phyloP scores from a whole-genome alignment of 2,113 vertebrate species.

The Rhabdomys dilectus region DNA sequence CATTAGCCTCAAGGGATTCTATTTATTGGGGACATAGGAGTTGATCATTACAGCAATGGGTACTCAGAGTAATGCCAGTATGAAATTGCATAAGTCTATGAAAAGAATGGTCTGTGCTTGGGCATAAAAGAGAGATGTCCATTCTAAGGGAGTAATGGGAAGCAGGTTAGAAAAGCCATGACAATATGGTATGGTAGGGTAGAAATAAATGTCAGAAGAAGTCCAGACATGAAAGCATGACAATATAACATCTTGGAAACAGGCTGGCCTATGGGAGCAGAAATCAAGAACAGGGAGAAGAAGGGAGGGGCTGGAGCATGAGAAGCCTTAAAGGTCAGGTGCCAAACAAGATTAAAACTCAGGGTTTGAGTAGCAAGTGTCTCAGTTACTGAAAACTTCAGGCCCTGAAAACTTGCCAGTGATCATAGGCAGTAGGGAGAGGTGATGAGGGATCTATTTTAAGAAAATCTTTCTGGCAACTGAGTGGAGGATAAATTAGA shows the following conservation, averaged over 20 bases:
- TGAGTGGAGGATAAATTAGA: neutral
- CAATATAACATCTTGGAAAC: neutral
- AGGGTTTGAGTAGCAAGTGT: neutral
- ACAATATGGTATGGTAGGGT: neutral
- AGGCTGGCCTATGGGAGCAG: neutral
- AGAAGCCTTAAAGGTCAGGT: neutral
- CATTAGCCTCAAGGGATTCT: neutral
- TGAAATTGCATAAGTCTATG: neutral
- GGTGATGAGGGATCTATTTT: neutral
- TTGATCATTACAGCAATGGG: neutral
- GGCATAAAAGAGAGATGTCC: neutral
- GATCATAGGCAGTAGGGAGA: neutral
- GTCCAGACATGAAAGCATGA: neutral
- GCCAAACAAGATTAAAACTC: neutral
- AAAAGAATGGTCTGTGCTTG: neutral
- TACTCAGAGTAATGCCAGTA: neutral
- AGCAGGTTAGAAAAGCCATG: neutral
- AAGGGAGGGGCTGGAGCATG: neutral
- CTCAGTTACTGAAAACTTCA: neutral
- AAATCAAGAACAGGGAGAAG: neutral
- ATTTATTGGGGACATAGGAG: neutral
- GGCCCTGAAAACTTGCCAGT: neutral
- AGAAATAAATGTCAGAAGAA: conserved; percentile 21
- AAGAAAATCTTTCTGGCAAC: neutral
- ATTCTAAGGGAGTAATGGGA: neutral